These are phyloP conservation scores for Ischnura elegans DNA, from an alignment of 2,888 invertebrate genomes.

Conservation along the genomic window DNA sequence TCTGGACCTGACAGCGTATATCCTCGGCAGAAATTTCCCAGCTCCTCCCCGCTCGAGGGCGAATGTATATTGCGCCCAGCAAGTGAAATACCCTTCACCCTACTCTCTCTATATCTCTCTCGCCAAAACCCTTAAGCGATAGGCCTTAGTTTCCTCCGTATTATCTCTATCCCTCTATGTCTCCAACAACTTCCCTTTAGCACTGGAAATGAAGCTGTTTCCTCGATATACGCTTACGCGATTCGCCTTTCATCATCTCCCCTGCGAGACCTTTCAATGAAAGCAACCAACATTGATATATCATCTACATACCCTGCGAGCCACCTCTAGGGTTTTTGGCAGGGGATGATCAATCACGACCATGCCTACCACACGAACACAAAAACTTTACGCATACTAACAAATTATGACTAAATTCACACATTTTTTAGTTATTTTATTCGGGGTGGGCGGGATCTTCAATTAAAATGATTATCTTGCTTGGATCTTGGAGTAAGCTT, in stretches of 20 bases:
- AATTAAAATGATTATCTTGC: too few species aligned
- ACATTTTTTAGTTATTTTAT: too few species aligned
- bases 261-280: conserved; percentile 14
- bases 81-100: neutral
- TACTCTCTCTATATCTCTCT: neutral
- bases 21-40: neutral
- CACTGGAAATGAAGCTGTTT: conserved; percentile 6
- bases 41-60: neutral
- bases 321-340: too few species aligned
- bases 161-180: neutral
- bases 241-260: neutral
- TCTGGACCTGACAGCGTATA: neutral
- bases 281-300: neutral
- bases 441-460: too few species aligned
- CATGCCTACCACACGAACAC: too few species aligned
- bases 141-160: neutral
- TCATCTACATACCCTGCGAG: too few species aligned
- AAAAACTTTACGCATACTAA: too few species aligned
- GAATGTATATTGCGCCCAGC: neutral
- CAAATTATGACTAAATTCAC: too few species aligned
- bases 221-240: conserved; percentile 1
- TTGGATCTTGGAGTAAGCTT: too few species aligned
- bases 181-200: conserved; percentile 9
- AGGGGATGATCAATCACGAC: too few species aligned
- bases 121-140: neutral